These are phyloP conservation scores for Trachelus iudaicus DNA, from an alignment of 2,888 invertebrate species.

Conservation along the genomic window DNA sequence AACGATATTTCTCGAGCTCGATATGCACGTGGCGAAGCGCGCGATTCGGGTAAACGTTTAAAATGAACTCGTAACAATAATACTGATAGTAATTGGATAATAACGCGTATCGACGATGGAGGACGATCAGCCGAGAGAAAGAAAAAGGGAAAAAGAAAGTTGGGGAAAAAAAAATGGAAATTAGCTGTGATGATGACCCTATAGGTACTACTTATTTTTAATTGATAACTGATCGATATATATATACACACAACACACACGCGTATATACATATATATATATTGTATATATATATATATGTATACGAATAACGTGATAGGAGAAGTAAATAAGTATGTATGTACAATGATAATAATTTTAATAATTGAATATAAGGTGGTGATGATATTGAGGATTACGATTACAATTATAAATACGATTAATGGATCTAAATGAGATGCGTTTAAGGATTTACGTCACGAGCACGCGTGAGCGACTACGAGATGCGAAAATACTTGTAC, in stretches of 20 bases:
- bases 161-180: conserved; percentile 28
- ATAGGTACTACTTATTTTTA: conserved; percentile 61
- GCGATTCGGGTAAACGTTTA: no score
- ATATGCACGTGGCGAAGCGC: no score
- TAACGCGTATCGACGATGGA: not conserved
- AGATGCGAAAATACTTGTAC: no score
- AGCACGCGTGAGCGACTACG: no score
- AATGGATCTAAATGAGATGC: no score
- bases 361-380: conserved; percentile 26
- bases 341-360: conserved; percentile 42
- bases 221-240: conserved; percentile 39
- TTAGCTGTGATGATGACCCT: conserved; percentile 63
- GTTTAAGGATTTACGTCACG: no score
- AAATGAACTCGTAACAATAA: no score
- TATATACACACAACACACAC: conserved; percentile 20
- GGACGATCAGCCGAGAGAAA: not conserved
- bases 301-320: conserved; percentile 27
- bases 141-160: conserved; percentile 9
- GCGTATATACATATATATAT: conserved; percentile 5
- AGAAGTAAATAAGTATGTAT: conserved; percentile 21
- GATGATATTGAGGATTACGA: conserved; percentile 14
- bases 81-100: no score
- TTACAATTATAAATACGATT: conserved; percentile 5
- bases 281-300: conserved; percentile 30
- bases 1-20: no score